Evolutionary conservation across 1,140 invertebrate species (phyloP), one percentile per base, ranked within the genome.

Genomic region (Leptopilina clavipes): DNA sequence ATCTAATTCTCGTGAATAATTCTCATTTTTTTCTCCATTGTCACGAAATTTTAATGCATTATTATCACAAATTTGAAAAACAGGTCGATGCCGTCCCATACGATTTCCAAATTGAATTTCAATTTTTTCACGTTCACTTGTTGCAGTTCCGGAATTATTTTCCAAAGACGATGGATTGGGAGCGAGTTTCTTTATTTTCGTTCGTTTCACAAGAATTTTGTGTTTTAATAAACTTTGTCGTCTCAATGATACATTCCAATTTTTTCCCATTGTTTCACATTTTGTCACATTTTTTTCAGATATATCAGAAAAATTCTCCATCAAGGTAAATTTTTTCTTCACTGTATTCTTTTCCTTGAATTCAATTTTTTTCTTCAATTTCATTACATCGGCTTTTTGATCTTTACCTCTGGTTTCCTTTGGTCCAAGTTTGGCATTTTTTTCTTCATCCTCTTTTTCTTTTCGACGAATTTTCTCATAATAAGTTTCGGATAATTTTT

Each of bases 401-500:
- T 44, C 43, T 44, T 9, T 44, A 3, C 43, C 43, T 44, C 43
- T n/a, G n/a, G n/a, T n/a, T 44, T 11, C 43, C 8, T 44, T 12
- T 44, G 1, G 43, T 1, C 43, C 3, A 1, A 44, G 1, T 44
- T 44, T 44, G 1, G 1, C 12, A 7, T 12, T 5, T 44, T 12
- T 44, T 12, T 11, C 12, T 44, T 77, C 11, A n/a, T 14, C 18
- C 18, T 59, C 19, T 48, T 19, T 45, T 52, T 75, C 44, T 22
- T 72, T 40, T 8, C 73, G 22, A 2, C 40, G 79, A 72, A 88
- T 74, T 12, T 78, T 84, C 74, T 90, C 89, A 3, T 85, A 76
- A 74, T 89, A 90, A 1, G 89, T 90, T 37, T 89, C 85, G 0
- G 89, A 88, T 18, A 88, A 79, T 72, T 90, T 90, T 70, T 90